phyloP scores from a whole-genome alignment of 2,113 vertebrate species.

The Clarias gariepinus region DNA sequence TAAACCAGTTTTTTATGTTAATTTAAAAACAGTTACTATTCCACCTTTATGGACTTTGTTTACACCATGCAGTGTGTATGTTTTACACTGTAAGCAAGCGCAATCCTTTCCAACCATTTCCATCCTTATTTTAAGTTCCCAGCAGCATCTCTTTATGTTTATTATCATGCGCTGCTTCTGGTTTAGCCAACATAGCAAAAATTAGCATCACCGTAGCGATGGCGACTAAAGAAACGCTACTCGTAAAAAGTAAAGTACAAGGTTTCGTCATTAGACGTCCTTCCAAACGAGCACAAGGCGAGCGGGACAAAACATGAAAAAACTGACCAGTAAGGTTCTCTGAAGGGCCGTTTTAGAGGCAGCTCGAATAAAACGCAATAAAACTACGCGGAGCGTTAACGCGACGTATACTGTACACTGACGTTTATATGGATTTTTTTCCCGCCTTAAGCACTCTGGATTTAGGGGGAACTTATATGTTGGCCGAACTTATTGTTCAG shows the following conservation, averaged over 20 bases:
- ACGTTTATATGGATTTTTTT: neutral
- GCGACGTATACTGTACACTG: neutral
- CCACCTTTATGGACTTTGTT: too few relatives aligned
- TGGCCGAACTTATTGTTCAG: neutral
- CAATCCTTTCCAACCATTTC: too few relatives aligned
- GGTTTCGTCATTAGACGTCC: neutral
- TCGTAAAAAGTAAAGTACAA: neutral
- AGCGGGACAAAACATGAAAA: neutral
- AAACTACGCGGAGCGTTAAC: neutral
- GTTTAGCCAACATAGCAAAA: neutral
- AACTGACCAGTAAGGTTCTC: neutral
- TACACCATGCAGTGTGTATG: too few relatives aligned
- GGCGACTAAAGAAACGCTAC: neutral
- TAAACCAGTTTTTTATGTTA: too few relatives aligned
- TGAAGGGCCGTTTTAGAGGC: neutral
- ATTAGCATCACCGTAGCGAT: neutral
- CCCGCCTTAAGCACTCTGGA: neutral
- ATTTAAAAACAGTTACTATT: too few relatives aligned
- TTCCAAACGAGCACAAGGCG: neutral
- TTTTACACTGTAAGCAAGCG: too few relatives aligned
- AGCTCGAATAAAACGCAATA: neutral
- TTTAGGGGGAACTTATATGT: neutral
- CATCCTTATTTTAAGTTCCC: too few relatives aligned
- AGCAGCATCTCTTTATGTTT: too few relatives aligned
- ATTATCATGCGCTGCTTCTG: too few relatives aligned